Base-by-base conservation (phyloP, 2,888 invertebrate species). In the Seira ritae region DNA sequence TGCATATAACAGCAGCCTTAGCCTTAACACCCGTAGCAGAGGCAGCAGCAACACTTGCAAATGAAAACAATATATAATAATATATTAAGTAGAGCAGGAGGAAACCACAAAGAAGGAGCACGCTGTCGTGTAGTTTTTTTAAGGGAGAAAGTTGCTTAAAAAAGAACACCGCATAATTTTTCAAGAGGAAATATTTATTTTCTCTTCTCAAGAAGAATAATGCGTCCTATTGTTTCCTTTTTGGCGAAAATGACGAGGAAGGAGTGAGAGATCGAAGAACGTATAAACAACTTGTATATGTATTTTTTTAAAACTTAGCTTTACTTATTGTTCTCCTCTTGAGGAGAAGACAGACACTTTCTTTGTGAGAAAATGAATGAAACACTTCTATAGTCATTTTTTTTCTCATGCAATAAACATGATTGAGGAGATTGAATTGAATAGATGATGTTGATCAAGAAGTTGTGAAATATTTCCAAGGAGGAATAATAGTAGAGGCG, bases 51-150 rank as follows among this genome's bases (percentile, higher is more conserved):
- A 55, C 60, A 60, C 60, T 60, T 60, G 3, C 60, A n/a, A 60
- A 60, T 3, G 60, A 60, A 62, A 24, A 68, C 65, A 81, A 66
- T 80, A 68, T n/a, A n/a, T n/a, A n/a, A n/a, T n/a, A n/a, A n/a
- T n/a, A n/a, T n/a, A n/a, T n/a, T n/a, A n/a, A n/a, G n/a, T n/a
- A n/a, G n/a, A 60, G 60, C 60, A 17, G 60, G 60, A 60, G 60
- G 60, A 60, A 60, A 60, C 17, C 17, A 60, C 60, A 60, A 60
- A 60, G 60, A 60, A 60, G n/a, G 8, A 4, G 4, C n/a, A 3
- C 60, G n/a, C 15, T n/a, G n/a, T n/a, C n/a, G n/a, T n/a, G n/a
- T n/a, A n/a, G n/a, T n/a, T 10, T 3, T 60, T 60, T 60, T 10
- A 60, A n/a, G 17, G 3, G 60, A 60, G n/a, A 60, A n/a, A n/a